phyloP scores from a whole-genome alignment of 2,888 invertebrate genomes.

The Noctua comes region DNA sequence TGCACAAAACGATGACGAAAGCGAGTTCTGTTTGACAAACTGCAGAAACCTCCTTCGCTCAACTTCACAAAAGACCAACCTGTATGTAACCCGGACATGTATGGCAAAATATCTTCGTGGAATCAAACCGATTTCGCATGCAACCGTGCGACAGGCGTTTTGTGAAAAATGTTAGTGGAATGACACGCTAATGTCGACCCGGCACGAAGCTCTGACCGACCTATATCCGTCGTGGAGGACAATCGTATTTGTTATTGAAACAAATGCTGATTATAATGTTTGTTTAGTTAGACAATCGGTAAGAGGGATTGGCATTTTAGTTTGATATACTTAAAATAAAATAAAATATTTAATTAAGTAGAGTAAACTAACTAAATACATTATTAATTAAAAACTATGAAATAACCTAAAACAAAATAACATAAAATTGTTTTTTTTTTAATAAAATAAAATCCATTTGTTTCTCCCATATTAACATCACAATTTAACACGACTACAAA shows the following conservation, averaged over 20 bases:
- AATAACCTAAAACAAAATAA: too few relatives aligned
- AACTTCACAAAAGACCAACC: constrained; percentile 58
- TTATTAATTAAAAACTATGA: too few relatives aligned
- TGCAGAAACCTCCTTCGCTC: neutral
- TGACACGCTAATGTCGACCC: constrained; percentile 81
- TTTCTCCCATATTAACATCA: too few relatives aligned
- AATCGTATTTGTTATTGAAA: constrained; percentile 37
- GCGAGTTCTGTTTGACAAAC: neutral
- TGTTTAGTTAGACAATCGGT: neutral
- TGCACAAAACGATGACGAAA: neutral
- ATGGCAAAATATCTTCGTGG: constrained; percentile 78
- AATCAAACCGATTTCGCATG: constrained; percentile 81
- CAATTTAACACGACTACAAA: too few relatives aligned
- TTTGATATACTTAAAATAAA: neutral
- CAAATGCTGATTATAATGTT: constrained; percentile 20
- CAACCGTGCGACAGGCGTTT: constrained; percentile 78
- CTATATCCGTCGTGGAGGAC: constrained; percentile 71
- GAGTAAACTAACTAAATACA: too few relatives aligned
- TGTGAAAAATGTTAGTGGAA: constrained; percentile 80
- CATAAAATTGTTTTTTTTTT: too few relatives aligned
- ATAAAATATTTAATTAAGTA: too few relatives aligned
- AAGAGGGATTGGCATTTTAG: neutral
- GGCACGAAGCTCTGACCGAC: constrained; percentile 80
- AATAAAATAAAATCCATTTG: too few relatives aligned
- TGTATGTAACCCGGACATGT: constrained; percentile 65